Evolutionary conservation across 2,797 vertebrate genomes (phyloP).

Genomic region (Spea hammondii): DNA sequence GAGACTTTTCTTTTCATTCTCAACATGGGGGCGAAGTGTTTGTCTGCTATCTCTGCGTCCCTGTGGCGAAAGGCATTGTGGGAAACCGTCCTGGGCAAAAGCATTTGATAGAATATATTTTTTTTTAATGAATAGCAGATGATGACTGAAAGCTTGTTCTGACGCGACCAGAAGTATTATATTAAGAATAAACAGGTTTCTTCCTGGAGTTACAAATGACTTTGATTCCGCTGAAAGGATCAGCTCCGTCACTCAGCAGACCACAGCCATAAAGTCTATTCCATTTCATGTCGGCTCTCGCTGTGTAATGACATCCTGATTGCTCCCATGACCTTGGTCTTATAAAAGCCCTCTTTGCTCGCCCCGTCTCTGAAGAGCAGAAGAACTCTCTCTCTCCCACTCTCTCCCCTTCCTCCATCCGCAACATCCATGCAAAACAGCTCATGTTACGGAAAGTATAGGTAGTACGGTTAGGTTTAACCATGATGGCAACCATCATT

Average conservation of each 20-base stretch:
- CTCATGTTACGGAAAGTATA: not conserved
- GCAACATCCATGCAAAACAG: conserved; percentile 45
- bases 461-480: not conserved
- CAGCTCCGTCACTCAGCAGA: conserved; percentile 31
- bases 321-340: conserved; percentile 48
- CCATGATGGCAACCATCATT: conserved; percentile 15
- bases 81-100: conserved; percentile 11
- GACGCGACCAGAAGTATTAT: conserved; percentile 24
- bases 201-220: conserved; percentile 43
- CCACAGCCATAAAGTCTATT: conserved; percentile 41
- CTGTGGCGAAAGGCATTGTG: conserved; percentile 19
- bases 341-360: conserved; percentile 31
- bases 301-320: conserved; percentile 50
- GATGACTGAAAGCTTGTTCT: conserved; percentile 23
- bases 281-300: conserved; percentile 33
- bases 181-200: conserved; percentile 42
- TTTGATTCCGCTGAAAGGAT: conserved; percentile 26
- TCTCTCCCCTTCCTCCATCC: not conserved
- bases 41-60: conserved; percentile 12
- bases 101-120: conserved; percentile 36
- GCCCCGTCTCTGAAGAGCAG: conserved; percentile 9
- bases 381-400: not conserved
- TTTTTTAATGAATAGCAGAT: conserved; percentile 44
- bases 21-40: conserved; percentile 18
- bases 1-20: conserved; percentile 21